phyloP scores from a whole-genome alignment of 2,888 invertebrate species.

The Epiblema foenella region DNA sequence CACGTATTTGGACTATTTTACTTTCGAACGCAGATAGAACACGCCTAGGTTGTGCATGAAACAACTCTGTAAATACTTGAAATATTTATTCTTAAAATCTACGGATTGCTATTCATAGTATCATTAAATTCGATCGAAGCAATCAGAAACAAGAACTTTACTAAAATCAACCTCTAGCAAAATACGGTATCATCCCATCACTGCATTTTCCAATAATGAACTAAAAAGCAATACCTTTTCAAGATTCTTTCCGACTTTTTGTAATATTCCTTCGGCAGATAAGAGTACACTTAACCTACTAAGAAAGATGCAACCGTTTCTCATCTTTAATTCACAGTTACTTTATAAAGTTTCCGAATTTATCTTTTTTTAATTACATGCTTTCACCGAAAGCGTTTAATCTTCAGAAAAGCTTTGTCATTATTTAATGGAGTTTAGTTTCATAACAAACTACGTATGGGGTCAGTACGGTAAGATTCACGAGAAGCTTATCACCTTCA shows the following conservation, averaged over 20 bases:
- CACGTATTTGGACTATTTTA: too few species aligned
- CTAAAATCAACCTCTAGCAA: background rate
- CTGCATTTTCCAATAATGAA: constrained; percentile 28
- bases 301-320: constrained; percentile 25
- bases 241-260: constrained; percentile 21
- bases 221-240: constrained; percentile 21
- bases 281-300: constrained; percentile 39
- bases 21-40: too few species aligned
- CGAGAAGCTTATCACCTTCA: too few species aligned
- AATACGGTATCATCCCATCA: background rate
- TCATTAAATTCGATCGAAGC: background rate
- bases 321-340: constrained; percentile 20
- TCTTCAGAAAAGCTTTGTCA: too few species aligned
- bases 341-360: background rate
- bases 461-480: too few species aligned
- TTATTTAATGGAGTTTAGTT: too few species aligned
- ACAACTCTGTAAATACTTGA: too few species aligned
- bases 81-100: background rate
- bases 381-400: background rate
- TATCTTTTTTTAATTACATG: background rate
- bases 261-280: constrained; percentile 27
- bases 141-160: background rate
- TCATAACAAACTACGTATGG: too few species aligned
- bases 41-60: too few species aligned
- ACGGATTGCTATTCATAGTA: background rate